Conservation (phyloP, 1,140 invertebrate species). For the Caerostris extrusa region DNA sequence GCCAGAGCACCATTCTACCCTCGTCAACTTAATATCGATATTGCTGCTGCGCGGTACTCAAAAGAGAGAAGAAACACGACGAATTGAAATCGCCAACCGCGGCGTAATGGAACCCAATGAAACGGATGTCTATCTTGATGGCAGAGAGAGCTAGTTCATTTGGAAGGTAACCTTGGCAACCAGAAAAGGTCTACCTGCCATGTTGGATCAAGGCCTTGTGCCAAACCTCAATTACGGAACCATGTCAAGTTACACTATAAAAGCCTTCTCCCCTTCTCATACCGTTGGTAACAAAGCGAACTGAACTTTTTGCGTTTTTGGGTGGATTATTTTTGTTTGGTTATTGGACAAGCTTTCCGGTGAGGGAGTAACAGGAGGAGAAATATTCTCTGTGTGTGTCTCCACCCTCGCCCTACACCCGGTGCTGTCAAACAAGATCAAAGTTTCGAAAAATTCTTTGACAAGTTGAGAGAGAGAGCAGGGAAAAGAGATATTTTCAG, state of each 20-base stretch:
- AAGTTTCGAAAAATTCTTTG: conserved; percentile 68
- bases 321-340: conserved; percentile 46
- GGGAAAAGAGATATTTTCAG: neutral
- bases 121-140: conserved; percentile 36
- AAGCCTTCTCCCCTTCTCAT: neutral
- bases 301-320: conserved; percentile 26
- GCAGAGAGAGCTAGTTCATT: neutral
- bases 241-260: conserved; percentile 19
- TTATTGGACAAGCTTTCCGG: conserved; percentile 11
- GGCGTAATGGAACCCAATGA: conserved; percentile 25
- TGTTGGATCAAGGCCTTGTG: conserved; percentile 19
- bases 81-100: neutral
- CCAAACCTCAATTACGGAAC: conserved; percentile 40
- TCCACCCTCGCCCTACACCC: neutral
- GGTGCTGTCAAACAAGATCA: conserved; percentile 63
- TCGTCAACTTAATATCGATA: neutral
- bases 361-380: conserved; percentile 31
- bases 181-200: conserved; percentile 39
- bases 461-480: conserved; percentile 28
- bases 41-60: neutral
- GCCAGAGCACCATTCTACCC: neutral
- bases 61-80: neutral
- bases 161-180: conserved; percentile 60
- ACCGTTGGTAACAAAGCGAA: neutral
- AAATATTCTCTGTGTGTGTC: conserved; percentile 36